phyloP scores from a whole-genome alignment of 2,888 invertebrate species.

The Clistopyga incitator region DNA sequence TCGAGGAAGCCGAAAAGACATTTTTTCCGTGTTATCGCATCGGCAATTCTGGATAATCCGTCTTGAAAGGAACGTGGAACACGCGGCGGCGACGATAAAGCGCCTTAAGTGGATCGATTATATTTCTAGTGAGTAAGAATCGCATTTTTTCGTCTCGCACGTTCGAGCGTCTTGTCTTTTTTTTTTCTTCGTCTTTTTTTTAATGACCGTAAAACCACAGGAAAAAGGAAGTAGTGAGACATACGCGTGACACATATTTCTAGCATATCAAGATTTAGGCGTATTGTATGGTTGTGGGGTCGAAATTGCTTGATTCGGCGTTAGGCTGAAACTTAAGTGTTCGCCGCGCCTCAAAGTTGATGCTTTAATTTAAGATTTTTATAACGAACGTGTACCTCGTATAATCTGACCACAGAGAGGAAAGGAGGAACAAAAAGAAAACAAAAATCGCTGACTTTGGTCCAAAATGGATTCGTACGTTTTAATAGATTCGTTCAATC shows the following conservation, averaged over 20 bases:
- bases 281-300: constrained; percentile 4
- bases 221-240: constrained; percentile 1
- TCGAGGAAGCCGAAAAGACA: constrained; percentile 11
- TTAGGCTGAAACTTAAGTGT: not conserved
- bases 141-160: constrained; percentile 41
- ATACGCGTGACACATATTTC: not conserved
- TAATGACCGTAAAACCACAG: not conserved
- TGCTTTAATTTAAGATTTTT: constrained; percentile 46
- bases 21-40: constrained; percentile 10
- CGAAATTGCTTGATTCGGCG: constrained; percentile 11
- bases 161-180: constrained; percentile 26
- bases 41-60: constrained; percentile 25
- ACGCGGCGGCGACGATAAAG: constrained; percentile 18
- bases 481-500: constrained; percentile 52
- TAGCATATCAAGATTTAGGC: constrained; percentile 34
- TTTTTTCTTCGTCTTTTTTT: no score
- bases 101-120: constrained; percentile 44
- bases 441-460: constrained; percentile 16
- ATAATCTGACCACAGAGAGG: not conserved
- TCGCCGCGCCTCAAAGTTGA: constrained; percentile 33
- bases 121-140: constrained; percentile 44
- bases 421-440: not conserved
- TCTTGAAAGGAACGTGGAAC: constrained; percentile 19
- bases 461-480: constrained; percentile 39
- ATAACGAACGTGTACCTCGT: constrained; percentile 29